These are phyloP conservation scores for Oeneis ivallda DNA, from an alignment of 2,888 invertebrate species.

Conservation along the genomic window DNA sequence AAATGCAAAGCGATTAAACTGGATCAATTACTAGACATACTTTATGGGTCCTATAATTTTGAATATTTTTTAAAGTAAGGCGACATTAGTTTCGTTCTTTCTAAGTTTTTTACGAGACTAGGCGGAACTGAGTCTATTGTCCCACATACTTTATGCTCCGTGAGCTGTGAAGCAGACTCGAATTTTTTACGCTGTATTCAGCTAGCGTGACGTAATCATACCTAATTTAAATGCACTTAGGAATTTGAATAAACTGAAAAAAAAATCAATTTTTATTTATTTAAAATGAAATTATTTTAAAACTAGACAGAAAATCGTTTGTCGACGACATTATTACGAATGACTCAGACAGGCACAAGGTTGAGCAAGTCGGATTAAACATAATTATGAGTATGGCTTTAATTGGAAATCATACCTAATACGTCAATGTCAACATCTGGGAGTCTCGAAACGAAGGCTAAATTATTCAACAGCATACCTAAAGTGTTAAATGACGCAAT, in stretches of 20 bases:
- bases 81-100: background rate
- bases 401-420: conserved; percentile 14
- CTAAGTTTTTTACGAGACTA: conserved; percentile 7
- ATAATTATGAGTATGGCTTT: conserved; percentile 10
- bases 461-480: background rate
- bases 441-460: conserved; percentile 1
- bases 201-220: conserved; percentile 27
- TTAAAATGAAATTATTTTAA: background rate
- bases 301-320: background rate
- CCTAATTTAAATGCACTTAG: conserved; percentile 9
- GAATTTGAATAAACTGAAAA: background rate
- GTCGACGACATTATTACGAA: background rate
- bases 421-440: conserved; percentile 12
- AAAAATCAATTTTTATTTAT: too few relatives aligned
- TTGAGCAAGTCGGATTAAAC: background rate
- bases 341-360: background rate
- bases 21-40: too few relatives aligned
- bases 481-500: background rate
- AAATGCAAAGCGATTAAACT: too few relatives aligned
- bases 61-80: background rate
- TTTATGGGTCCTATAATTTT: background rate
- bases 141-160: conserved; percentile 22
- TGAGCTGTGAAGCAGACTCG: conserved; percentile 35
- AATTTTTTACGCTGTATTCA: conserved; percentile 33
- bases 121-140: conserved; percentile 11